Evolutionary conservation across 1,140 invertebrate species (phyloP).

Genomic region (Pemphigus obesinymphae): DNA sequence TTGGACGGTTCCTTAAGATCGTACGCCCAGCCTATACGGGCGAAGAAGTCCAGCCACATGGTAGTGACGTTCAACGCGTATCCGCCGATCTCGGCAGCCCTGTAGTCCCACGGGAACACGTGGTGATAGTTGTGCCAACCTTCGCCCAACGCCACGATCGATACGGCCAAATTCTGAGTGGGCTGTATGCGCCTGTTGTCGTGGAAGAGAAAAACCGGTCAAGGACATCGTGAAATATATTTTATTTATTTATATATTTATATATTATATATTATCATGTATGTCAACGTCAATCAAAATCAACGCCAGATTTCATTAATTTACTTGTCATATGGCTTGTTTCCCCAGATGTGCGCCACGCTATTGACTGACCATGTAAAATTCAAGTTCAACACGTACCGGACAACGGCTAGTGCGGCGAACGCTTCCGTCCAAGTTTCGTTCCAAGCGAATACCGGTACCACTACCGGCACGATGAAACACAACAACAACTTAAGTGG

Average conservation of each 20-base stretch:
- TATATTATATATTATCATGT: not conserved
- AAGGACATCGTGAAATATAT: too few species aligned
- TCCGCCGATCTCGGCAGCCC: constrained; percentile 60
- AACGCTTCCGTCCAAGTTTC: constrained; percentile 63
- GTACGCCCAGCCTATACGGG: constrained; percentile 70
- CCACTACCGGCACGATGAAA: constrained; percentile 70
- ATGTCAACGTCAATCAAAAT: not conserved
- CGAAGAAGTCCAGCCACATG: constrained; percentile 62
- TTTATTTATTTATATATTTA: too few species aligned
- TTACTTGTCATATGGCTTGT: constrained; percentile 73
- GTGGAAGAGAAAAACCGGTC: not conserved
- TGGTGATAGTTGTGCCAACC: constrained; percentile 79
- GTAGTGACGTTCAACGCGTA: constrained; percentile 59
- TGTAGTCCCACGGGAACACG: constrained; percentile 72
- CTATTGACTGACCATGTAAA: constrained; percentile 88
- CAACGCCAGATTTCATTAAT: constrained; percentile 44
- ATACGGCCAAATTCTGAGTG: constrained; percentile 48
- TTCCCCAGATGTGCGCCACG: constrained; percentile 76
- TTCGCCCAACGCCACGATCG: constrained; percentile 52
- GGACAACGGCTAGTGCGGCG: constrained; percentile 59
- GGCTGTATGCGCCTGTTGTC: constrained; percentile 48
- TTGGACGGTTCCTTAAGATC: constrained; percentile 64
- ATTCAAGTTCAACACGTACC: constrained; percentile 75
- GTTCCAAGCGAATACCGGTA: constrained; percentile 70
- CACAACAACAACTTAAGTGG: constrained; percentile 64